Conservation (phyloP, 2,113 vertebrate species). For the Cynoglossus semilaevis region DNA sequence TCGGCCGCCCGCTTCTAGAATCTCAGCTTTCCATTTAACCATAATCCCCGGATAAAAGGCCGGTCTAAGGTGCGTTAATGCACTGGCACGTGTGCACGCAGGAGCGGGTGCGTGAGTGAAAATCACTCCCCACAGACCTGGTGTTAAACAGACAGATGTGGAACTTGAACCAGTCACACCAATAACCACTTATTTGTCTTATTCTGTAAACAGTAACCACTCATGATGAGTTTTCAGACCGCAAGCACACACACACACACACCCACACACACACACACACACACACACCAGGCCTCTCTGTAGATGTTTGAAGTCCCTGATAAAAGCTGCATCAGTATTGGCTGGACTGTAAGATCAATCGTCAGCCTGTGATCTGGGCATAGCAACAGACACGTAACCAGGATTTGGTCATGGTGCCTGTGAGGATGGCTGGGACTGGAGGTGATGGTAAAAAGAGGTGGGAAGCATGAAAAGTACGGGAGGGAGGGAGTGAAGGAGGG, state of each 20-base stretch:
- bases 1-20: constrained; percentile 54
- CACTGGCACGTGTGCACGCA: constrained; percentile 30
- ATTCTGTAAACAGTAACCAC: not conserved
- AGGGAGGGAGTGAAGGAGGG: constrained; percentile 30
- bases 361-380: constrained; percentile 35
- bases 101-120: constrained; percentile 22
- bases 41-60: constrained; percentile 69
- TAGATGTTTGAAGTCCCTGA: constrained; percentile 7
- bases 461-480: constrained; percentile 22
- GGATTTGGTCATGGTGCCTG: constrained; percentile 41
- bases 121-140: constrained; percentile 33
- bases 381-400: constrained; percentile 62
- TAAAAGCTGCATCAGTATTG: constrained; percentile 30
- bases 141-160: constrained; percentile 25
- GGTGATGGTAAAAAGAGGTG: constrained; percentile 43
- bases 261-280: too few relatives aligned
- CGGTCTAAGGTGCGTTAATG: constrained; percentile 64
- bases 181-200: not conserved
- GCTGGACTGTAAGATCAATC: constrained; percentile 26
- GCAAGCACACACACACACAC: too few relatives aligned
- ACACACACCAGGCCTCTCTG: not conserved
- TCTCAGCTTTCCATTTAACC: constrained; percentile 72
- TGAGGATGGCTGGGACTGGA: constrained; percentile 31
- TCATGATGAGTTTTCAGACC: constrained; percentile 14
- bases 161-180: constrained; percentile 4